Percentiles rank a stretch among this genome's conserved stretches.
Conservation (phyloP, 2,797 vertebrate genomes). For the Lindbergichthys nudifrons region DNA sequence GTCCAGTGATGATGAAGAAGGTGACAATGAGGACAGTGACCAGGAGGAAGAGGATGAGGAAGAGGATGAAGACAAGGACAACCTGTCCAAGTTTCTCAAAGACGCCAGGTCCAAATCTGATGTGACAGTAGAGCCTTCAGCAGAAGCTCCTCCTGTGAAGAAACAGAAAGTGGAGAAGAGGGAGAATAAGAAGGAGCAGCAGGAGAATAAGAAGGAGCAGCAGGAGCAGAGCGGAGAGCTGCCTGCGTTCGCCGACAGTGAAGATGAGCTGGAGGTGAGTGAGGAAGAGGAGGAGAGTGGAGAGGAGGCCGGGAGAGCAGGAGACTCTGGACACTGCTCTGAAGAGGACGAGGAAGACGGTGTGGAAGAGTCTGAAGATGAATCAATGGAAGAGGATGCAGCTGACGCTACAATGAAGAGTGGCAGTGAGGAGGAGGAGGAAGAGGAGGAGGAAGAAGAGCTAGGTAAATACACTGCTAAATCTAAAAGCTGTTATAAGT, state of each 20-base stretch:
- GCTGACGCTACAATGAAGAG: background rate
- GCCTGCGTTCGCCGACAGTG: slow-evolving; percentile 92
- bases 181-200: too few species aligned
- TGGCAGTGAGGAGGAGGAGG: slow-evolving; percentile 63
- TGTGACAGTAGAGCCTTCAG: slow-evolving; percentile 7
- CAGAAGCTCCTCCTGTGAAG: slow-evolving; percentile 52
- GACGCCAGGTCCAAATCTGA: slow-evolving; percentile 49
- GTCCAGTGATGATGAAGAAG: slow-evolving; percentile 55
- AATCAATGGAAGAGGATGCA: slow-evolving; percentile 48
- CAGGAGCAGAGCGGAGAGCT: slow-evolving; percentile 74
- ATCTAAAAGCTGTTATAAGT: background rate
- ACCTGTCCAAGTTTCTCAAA: slow-evolving; percentile 49
- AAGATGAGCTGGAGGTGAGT: slow-evolving; percentile 91
- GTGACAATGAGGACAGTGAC: slow-evolving; percentile 41
- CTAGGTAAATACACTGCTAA: slow-evolving; percentile 36
- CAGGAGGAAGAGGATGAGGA: slow-evolving; percentile 50
- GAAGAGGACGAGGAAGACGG: slow-evolving; percentile 69
- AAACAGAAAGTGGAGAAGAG: slow-evolving; percentile 72
- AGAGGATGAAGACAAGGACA: slow-evolving; percentile 62
- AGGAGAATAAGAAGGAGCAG: background rate
- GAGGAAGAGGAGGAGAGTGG: slow-evolving; percentile 75
- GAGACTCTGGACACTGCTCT: slow-evolving; percentile 78
- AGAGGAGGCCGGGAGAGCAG: slow-evolving; percentile 33
- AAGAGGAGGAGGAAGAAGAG: slow-evolving; percentile 78
- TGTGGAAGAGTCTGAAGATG: slow-evolving; percentile 13